These are phyloP conservation scores for Chlamydotis undulata DNA, from an alignment of 2,113 vertebrate species.

Conservation along the genomic window DNA sequence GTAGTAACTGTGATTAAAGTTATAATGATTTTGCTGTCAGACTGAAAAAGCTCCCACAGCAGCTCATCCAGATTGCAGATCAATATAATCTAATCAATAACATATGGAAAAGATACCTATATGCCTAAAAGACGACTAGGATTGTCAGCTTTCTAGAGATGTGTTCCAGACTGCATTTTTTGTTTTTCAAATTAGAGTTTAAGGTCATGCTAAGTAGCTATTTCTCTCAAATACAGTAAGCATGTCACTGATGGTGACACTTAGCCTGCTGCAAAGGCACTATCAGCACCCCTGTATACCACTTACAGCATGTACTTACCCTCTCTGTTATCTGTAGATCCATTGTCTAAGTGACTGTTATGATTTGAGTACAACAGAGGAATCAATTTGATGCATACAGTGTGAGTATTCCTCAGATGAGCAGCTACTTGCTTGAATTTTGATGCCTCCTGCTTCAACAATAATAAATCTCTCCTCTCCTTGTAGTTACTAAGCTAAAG, in stretches of 20 bases:
- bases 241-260: not conserved
- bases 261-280: not conserved
- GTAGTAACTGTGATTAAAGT: not conserved
- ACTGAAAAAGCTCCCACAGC: not conserved
- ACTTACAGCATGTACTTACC: not conserved
- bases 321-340: not conserved
- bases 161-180: not conserved
- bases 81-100: constrained; percentile 9
- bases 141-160: not conserved
- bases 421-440: not conserved
- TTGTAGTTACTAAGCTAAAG: not conserved
- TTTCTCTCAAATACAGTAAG: not conserved
- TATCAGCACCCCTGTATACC: not conserved
- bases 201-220: not conserved
- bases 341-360: not conserved
- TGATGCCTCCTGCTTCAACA: not conserved
- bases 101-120: not conserved
- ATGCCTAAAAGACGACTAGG: not conserved
- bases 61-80: not conserved
- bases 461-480: not conserved
- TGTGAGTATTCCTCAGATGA: not conserved
- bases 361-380: not conserved
- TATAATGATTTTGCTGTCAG: constrained; percentile 7
- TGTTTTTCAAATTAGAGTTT: not conserved
- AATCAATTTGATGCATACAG: not conserved